Conservation (phyloP, 2,888 invertebrate species). For the Zygothrica quintamaculata region DNA sequence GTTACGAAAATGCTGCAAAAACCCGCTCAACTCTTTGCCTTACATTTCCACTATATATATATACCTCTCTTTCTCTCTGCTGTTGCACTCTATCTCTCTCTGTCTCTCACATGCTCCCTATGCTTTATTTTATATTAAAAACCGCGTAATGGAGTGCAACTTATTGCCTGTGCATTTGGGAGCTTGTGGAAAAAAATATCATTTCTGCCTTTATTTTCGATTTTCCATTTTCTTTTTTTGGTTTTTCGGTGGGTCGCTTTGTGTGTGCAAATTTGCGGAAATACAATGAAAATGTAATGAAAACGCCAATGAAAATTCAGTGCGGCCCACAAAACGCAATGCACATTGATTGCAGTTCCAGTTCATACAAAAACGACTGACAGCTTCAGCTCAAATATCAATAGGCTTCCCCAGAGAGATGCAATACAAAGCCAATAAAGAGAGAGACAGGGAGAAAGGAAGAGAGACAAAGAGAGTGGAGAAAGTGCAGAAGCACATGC, state of each 20-base stretch:
- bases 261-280: constrained; percentile 63
- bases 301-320: constrained; percentile 49
- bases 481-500: background rate
- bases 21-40: constrained; percentile 2
- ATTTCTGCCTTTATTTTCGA: background rate
- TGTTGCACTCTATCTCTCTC: background rate
- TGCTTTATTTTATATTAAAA: constrained; percentile 60
- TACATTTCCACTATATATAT: background rate
- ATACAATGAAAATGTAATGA: constrained; percentile 64
- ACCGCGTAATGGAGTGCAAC: constrained; percentile 74
- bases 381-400: constrained; percentile 50
- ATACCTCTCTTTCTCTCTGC: background rate
- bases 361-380: constrained; percentile 25
- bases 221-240: too few relatives aligned
- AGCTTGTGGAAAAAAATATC: constrained; percentile 1
- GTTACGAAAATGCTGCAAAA: constrained; percentile 41
- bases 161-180: constrained; percentile 68
- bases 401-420: constrained; percentile 31
- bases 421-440: constrained; percentile 32
- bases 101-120: background rate
- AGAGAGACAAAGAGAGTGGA: too few relatives aligned
- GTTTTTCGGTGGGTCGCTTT: constrained; percentile 43
- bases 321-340: constrained; percentile 12
- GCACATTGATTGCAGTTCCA: constrained; percentile 40
- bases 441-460: constrained; percentile 6